Base-by-base conservation (phyloP, 2,888 invertebrate species). In the Parnassius mnemosyne region DNA sequence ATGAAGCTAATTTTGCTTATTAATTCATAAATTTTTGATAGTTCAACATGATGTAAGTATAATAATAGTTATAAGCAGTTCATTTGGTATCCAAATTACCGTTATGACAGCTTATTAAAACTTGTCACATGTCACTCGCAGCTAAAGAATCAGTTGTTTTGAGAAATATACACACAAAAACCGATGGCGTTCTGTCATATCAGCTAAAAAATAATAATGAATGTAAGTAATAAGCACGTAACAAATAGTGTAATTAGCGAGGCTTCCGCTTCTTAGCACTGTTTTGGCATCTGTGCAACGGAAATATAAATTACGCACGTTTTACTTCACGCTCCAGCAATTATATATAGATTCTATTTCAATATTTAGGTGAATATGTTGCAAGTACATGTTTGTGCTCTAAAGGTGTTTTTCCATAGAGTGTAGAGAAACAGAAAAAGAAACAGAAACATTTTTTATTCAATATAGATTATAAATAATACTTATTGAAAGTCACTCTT, bases 291-390 rank as follows among this genome's bases (percentile, higher is more conserved):
- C 57, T 61, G 54, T 67, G 68, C 71, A 69, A 58, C 69, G 75
- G 74, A 76, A 71, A 63, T 59, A 64, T 63, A 52, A 71, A 66
- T 71, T 73, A 76, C 74, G 75, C 72, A 73, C 66, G 66, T 56
- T 66, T 51, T 54, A 44, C 12, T 65, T 66, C 62, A 61, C 59
- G 60, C 60, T 61, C 59, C 66, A 67, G 49, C 52, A 66, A 64
- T 65, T 69, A 69, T 69, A 68, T 70, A 69, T 69, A 71, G 66
- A 65, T 63, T 57, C 58, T 66, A 65, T 65, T 64, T 59, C 49
- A 58, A 67, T 66, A 69, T 63, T 53, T 52, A 54, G 60, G 59
- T 59, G 59, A 49, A 59, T 53, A 41, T 60, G 47, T 56, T 43
- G 60, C 56, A 53, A 56, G 59, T 20, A 11, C 11, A 13, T 41